phyloP scores from a whole-genome alignment of 2,113 vertebrate genomes.

The Caranx ignobilis region DNA sequence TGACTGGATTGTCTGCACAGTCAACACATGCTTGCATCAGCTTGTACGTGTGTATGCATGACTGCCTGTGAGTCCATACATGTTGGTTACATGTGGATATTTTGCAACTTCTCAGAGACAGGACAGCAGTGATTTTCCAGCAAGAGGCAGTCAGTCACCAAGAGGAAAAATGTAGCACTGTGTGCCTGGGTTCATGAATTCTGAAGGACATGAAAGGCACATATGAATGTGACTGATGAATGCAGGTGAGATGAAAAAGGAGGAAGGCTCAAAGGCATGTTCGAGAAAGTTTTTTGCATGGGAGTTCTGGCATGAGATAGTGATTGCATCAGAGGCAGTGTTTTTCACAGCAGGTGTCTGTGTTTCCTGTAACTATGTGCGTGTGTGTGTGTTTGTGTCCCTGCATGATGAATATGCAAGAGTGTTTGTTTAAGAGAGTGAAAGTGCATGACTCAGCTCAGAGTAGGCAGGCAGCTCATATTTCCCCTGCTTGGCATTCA shows the following conservation, averaged over 20 bases:
- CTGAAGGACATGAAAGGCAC: constrained; percentile 32
- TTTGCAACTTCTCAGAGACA: constrained; percentile 20
- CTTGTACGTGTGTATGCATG: constrained; percentile 20
- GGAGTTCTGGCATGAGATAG: constrained; percentile 31
- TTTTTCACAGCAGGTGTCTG: constrained; percentile 30
- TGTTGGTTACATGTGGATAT: constrained; percentile 23
- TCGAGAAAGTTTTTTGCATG: constrained; percentile 34
- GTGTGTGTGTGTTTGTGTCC: constrained; percentile 3
- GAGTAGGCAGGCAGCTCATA: constrained; percentile 71
- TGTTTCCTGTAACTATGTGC: constrained; percentile 1
- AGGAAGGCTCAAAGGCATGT: constrained; percentile 12
- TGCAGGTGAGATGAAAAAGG: background rate
- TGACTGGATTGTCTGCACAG: constrained; percentile 23
- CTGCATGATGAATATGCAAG: constrained; percentile 36
- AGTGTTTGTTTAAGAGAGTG: constrained; percentile 68
- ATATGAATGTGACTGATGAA: constrained; percentile 19
- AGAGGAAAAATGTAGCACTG: constrained; percentile 1
- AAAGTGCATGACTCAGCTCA: constrained; percentile 67
- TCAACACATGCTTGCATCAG: constrained; percentile 22
- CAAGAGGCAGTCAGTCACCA: background rate
- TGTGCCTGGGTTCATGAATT: constrained; percentile 8
- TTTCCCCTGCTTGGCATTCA: constrained; percentile 71
- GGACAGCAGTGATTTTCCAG: background rate
- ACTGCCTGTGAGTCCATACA: constrained; percentile 24
- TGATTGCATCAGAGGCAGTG: constrained; percentile 41